phyloP scores from a whole-genome alignment of 2,888 invertebrate genomes.

The Pseudanteris insignis region DNA sequence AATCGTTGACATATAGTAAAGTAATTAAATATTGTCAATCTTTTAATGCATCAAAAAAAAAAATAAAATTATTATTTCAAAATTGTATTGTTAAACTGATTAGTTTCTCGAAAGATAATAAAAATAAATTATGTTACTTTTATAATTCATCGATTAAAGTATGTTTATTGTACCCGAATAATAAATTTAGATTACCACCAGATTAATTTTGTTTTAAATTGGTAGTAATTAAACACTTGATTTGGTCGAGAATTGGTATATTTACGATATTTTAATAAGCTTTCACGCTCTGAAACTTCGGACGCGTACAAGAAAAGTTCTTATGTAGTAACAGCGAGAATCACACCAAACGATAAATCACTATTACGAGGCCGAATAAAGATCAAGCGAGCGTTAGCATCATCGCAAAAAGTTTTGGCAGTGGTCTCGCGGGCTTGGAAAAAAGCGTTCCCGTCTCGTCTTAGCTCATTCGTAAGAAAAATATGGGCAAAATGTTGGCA shows the following conservation, averaged over 20 bases:
- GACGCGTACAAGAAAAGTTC: slow-evolving; percentile 16
- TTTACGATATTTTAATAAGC: slow-evolving; percentile 33
- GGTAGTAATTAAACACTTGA: too few relatives aligned
- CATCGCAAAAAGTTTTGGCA: slow-evolving; percentile 40
- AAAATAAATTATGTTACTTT: too few relatives aligned
- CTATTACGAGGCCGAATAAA: slow-evolving; percentile 39
- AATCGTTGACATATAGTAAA: too few relatives aligned
- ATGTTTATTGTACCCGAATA: too few relatives aligned
- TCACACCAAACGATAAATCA: slow-evolving; percentile 33
- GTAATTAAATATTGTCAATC: too few relatives aligned
- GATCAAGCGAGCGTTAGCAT: slow-evolving; percentile 41
- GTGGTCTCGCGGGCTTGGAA: slow-evolving; percentile 24
- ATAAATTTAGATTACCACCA: too few relatives aligned
- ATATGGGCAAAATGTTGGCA: slow-evolving; percentile 29
- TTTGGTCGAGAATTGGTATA: slow-evolving; percentile 24
- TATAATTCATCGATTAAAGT: too few relatives aligned
- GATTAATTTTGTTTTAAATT: too few relatives aligned
- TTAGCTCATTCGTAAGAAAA: slow-evolving; percentile 38
- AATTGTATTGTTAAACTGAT: too few relatives aligned
- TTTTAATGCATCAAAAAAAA: too few relatives aligned
- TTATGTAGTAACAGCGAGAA: slow-evolving; percentile 24
- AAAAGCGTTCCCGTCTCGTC: slow-evolving; percentile 38
- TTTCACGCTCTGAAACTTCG: slow-evolving; percentile 13
- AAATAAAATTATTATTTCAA: too few relatives aligned
- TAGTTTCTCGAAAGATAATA: too few relatives aligned